Evolutionary conservation across 2,888 invertebrate genomes (phyloP).

Genomic region (Acheta domesticus): DNA sequence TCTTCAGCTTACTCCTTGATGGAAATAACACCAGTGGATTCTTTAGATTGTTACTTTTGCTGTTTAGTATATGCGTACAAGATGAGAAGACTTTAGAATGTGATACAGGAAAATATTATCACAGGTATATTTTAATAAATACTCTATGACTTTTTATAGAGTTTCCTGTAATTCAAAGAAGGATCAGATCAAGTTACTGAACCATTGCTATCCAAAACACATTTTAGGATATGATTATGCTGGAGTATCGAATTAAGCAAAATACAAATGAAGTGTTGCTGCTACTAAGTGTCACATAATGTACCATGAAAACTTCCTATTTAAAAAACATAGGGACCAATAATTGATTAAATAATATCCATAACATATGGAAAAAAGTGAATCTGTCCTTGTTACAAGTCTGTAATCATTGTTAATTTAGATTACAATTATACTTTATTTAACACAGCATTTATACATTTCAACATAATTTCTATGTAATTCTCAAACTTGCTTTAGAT

Average conservation of each 20-base stretch:
- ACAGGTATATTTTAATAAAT: constrained; percentile 18
- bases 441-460: too few relatives aligned
- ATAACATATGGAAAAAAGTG: background rate
- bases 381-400: background rate
- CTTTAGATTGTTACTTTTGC: background rate
- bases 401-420: too few relatives aligned
- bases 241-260: background rate
- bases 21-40: background rate
- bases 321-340: background rate
- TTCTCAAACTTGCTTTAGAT: too few relatives aligned
- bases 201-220: constrained; percentile 18
- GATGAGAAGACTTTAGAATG: background rate
- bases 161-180: background rate
- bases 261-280: background rate
- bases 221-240: background rate
- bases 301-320: background rate
- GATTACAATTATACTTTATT: too few relatives aligned
- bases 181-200: background rate
- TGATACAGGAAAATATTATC: constrained; percentile 1
- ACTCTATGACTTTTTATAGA: background rate
- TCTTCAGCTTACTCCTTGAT: background rate
- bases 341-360: background rate
- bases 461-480: too few relatives aligned
- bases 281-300: background rate
- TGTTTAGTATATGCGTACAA: background rate